phyloP scores from a whole-genome alignment of 2,888 invertebrate species.

The Agapetus fuscipes region DNA sequence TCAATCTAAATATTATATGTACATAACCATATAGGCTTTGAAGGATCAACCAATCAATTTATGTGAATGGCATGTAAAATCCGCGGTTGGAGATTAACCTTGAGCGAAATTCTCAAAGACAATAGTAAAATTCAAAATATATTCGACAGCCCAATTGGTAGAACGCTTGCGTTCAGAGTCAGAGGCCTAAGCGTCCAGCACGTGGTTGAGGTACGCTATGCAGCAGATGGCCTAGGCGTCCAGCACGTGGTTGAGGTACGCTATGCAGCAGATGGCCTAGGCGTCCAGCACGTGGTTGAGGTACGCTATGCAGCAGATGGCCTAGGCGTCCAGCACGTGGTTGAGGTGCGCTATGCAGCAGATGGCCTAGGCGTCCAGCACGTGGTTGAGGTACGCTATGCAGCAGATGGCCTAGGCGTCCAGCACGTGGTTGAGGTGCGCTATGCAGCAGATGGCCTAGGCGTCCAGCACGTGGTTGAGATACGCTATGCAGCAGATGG shows the following conservation, averaged over 20 bases:
- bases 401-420: slow-evolving; percentile 91
- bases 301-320: slow-evolving; percentile 97
- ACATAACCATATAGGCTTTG: too few species aligned
- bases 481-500: slow-evolving; percentile 97
- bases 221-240: not conserved
- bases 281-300: slow-evolving; percentile 91
- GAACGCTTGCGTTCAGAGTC: too few species aligned
- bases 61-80: too few species aligned
- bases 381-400: slow-evolving; percentile 93
- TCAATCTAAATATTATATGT: too few species aligned
- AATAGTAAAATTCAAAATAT: too few species aligned
- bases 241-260: not conserved
- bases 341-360: slow-evolving; percentile 97
- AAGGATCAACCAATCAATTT: too few species aligned
- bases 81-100: too few species aligned
- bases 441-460: slow-evolving; percentile 91
- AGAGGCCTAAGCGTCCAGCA: not conserved
- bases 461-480: slow-evolving; percentile 91
- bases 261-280: too few species aligned
- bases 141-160: too few species aligned
- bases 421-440: slow-evolving; percentile 91
- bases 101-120: too few species aligned
- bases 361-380: slow-evolving; percentile 82
- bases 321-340: slow-evolving; percentile 81
- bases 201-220: not conserved